Evolutionary conservation across 1,140 invertebrate species (phyloP).

Genomic region (Trichonephila clavata): DNA sequence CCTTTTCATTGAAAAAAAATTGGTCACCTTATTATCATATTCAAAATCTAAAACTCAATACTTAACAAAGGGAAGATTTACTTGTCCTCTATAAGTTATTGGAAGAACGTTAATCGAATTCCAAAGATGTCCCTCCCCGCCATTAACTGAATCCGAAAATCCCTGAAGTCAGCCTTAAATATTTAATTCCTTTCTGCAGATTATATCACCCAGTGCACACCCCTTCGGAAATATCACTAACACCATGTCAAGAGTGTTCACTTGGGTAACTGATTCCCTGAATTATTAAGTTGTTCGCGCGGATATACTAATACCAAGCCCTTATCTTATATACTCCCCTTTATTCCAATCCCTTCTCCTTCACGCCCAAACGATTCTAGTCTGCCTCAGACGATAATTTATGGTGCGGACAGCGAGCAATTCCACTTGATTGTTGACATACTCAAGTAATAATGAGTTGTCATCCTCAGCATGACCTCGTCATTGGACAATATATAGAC

Average conservation of each 20-base stretch:
- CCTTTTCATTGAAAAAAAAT: too few species aligned
- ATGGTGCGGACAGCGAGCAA: background rate
- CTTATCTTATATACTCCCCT: background rate
- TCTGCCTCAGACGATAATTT: slow-evolving; percentile 8
- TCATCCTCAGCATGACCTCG: too few species aligned
- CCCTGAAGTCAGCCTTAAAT: slow-evolving; percentile 6
- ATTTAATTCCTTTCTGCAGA: background rate
- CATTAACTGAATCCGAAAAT: background rate
- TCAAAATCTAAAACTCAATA: too few species aligned
- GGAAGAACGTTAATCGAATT: too few species aligned
- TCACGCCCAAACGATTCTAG: background rate
- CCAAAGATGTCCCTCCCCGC: background rate
- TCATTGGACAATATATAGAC: too few species aligned
- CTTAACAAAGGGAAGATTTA: too few species aligned
- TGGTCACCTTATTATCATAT: too few species aligned
- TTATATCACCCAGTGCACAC: background rate
- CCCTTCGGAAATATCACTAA: background rate
- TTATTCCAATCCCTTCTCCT: background rate
- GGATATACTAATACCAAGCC: background rate
- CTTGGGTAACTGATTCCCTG: background rate
- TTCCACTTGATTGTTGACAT: background rate
- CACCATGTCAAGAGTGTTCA: slow-evolving; percentile 4
- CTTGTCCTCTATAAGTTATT: too few species aligned
- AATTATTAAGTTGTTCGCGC: slow-evolving; percentile 14
- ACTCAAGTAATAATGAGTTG: background rate